Evolutionary conservation across 1,140 invertebrate genomes (phyloP).

Genomic region (Oryctes rhinoceros): DNA sequence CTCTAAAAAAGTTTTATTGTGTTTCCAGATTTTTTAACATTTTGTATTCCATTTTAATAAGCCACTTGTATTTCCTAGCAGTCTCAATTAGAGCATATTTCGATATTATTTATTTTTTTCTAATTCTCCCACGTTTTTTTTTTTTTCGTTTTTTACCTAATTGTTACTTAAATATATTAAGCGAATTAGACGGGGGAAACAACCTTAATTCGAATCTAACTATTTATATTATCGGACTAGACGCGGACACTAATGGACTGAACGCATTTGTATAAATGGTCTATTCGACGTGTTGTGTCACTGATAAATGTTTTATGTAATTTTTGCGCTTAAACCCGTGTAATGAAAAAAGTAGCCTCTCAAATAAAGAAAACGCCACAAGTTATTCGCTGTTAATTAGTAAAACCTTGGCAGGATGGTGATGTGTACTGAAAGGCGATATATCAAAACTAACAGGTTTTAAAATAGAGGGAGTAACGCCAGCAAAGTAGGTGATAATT

Average conservation of each 20-base stretch:
- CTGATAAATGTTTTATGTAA: slow-evolving; percentile 1
- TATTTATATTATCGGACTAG: neutral
- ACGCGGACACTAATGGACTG: neutral
- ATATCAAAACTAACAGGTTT: too few relatives aligned
- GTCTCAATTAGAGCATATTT: too few relatives aligned
- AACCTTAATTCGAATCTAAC: slow-evolving; percentile 12
- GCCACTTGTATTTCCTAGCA: too few relatives aligned
- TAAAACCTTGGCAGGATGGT: neutral
- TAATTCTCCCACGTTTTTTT: too few relatives aligned
- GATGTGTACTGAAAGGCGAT: too few relatives aligned
- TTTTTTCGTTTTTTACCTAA: neutral
- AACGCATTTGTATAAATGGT: neutral
- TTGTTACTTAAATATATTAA: neutral
- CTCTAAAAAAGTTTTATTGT: too few relatives aligned
- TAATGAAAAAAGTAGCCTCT: neutral
- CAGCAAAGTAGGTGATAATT: too few relatives aligned
- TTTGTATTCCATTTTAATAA: too few relatives aligned
- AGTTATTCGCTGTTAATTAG: neutral
- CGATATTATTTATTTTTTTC: too few relatives aligned
- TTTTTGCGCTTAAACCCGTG: neutral
- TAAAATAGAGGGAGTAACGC: too few relatives aligned
- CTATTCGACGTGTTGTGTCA: neutral
- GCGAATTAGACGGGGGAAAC: neutral
- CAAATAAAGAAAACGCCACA: neutral
- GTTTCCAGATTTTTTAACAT: too few relatives aligned